Evolutionary conservation across 1,140 invertebrate species (phyloP), one percentile per base, ranked within the genome.

Genomic region (Lordiphosa collinella): DNA sequence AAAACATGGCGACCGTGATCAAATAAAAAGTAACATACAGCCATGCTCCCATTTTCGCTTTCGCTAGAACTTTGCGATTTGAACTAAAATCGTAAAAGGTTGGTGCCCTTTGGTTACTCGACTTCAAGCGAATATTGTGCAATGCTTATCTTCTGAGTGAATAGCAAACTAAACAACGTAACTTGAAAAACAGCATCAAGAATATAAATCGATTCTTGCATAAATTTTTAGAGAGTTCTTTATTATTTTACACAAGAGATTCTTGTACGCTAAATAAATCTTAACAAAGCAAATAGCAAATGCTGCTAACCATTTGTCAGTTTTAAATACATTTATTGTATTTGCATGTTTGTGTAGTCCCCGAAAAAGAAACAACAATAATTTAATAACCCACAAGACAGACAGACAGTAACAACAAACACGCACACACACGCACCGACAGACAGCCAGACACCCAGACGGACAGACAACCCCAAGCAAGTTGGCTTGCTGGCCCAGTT

Each of bases 261-360:
- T 51, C 31, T 59, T 58, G 58, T 48, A 34, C 63, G 48, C 22
- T 46, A 44, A 55, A 68, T 68, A 68, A 68, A 68, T 68, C 65
- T 68, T 68, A 43, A 54, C 64, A 68, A 68, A 60, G 65, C 65
- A 46, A 74, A 76, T 78, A 61, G 55, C 38, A 57, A 68, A 66
- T 67, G 57, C 46, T 50, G 71, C 76, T 75, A 63, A 63, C 48
- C 55, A 82, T 84, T 76, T 82, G 71, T 82, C 75, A 82, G 63
- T 67, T 62, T 76, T 75, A 76, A 76, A 80, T 61, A 63, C 61
- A 71, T 80, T 82, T 76, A 82, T 76, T 75, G 65, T 66, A 56
- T 80, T 75, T 82, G 57, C 56, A 48, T 65, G 65, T 29, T 54
- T 60, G 75, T 80, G 70, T 71, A 55, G 60, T 44, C 34, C 32